A percentile compares a stretch with the other conserved stretches of the same genome.
Conservation (phyloP, 2,888 invertebrate genomes). For the Netelia inedita region DNA sequence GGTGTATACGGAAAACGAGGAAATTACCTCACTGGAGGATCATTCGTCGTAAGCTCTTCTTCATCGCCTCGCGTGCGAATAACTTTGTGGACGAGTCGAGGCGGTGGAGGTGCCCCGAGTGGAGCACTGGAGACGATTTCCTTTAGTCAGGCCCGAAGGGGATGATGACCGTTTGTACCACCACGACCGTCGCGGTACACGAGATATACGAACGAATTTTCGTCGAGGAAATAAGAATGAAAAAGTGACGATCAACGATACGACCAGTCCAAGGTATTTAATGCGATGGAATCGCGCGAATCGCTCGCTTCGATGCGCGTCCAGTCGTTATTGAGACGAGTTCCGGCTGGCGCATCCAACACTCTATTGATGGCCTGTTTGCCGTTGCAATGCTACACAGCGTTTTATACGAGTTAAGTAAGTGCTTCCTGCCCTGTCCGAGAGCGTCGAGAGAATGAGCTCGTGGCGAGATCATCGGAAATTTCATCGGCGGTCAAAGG, state of each 20-base stretch:
- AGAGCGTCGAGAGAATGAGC: conserved; percentile 77
- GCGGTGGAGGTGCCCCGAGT: too few relatives aligned
- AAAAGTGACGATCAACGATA: too few relatives aligned
- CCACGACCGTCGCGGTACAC: too few relatives aligned
- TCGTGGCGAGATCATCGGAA: conserved; percentile 59
- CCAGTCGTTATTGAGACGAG: neutral
- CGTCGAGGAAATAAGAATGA: too few relatives aligned
- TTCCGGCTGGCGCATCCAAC: conserved; percentile 57
- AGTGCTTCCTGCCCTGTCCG: conserved; percentile 81
- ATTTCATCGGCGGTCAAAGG: conserved; percentile 72
- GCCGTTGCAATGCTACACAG: conserved; percentile 15
- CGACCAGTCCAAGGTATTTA: too few relatives aligned
- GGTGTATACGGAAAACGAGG: neutral
- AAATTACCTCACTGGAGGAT: conserved; percentile 28
- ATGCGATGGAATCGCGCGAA: too few relatives aligned
- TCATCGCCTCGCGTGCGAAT: conserved; percentile 25
- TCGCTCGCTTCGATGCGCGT: too few relatives aligned
- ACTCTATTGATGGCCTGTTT: conserved; percentile 74
- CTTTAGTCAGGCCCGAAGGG: neutral
- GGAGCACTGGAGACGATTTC: too few relatives aligned
- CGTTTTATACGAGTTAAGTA: conserved; percentile 77
- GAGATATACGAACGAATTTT: too few relatives aligned
- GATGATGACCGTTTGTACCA: neutral
- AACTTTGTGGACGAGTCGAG: too few relatives aligned
- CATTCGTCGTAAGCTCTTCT: conserved; percentile 18